Conservation (phyloP, 2,797 vertebrate genomes). For the Basileuterus tristriatus region DNA sequence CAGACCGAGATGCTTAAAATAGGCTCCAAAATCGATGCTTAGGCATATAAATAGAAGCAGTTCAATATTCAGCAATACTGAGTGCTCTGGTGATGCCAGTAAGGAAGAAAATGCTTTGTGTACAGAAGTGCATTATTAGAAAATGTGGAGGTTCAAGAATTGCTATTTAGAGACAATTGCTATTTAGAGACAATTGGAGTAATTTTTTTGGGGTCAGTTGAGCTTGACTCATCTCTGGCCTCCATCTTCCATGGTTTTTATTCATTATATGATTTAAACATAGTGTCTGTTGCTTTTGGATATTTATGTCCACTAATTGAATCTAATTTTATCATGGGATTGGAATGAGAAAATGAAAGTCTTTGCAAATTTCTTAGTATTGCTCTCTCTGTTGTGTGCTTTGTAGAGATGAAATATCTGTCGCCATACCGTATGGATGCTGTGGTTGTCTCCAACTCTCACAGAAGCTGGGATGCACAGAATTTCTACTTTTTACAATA, state of each 20-base stretch:
- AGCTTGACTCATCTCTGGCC: not conserved
- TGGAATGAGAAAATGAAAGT: not conserved
- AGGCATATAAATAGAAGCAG: constrained; percentile 28
- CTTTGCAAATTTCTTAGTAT: not conserved
- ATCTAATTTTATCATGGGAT: not conserved
- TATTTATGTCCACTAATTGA: not conserved
- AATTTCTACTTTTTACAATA: not conserved
- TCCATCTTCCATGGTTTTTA: not conserved
- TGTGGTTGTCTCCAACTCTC: not conserved
- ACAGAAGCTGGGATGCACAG: not conserved
- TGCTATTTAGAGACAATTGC: not conserved
- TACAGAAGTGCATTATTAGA: constrained; percentile 1
- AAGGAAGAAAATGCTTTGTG: constrained; percentile 10
- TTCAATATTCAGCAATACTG: constrained; percentile 34
- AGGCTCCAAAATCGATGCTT: not conserved
- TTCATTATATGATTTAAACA: not conserved
- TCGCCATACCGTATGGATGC: not conserved
- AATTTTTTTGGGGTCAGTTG: not conserved
- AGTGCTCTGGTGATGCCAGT: not conserved
- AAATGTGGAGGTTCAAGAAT: not conserved
- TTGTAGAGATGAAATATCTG: not conserved
- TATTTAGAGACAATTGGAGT: not conserved
- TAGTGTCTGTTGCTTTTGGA: not conserved
- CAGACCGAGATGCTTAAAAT: constrained; percentile 32
- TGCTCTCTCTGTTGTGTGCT: not conserved